Evolutionary conservation across 2,797 vertebrate genomes (phyloP).

Genomic region (Lacerta viridis): DNA sequence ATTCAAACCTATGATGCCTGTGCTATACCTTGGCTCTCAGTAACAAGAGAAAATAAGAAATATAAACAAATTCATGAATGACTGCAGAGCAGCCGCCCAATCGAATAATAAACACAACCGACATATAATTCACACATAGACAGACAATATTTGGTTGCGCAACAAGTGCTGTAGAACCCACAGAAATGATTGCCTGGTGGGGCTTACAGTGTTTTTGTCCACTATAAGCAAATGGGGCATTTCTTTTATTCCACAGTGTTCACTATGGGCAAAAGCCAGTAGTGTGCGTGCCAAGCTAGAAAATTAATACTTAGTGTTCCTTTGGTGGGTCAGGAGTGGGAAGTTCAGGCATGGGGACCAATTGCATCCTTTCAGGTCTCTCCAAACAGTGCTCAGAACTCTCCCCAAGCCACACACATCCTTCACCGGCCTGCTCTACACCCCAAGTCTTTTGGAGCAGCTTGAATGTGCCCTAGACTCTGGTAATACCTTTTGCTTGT

Average conservation of each 20-base stretch:
- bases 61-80: neutral
- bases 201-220: neutral
- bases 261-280: neutral
- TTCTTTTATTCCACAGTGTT: neutral
- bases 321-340: neutral
- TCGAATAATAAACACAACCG: neutral
- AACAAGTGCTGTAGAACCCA: neutral
- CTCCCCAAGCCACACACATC: too few species aligned
- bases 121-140: constrained; percentile 17
- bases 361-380: too few species aligned
- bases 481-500: too few species aligned
- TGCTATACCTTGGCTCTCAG: neutral
- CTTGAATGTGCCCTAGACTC: too few species aligned
- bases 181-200: neutral
- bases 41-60: constrained; percentile 5
- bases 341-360: too few species aligned
- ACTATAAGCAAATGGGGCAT: too few species aligned
- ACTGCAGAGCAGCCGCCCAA: accelerated
- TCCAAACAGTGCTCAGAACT: too few species aligned
- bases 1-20: constrained; percentile 18
- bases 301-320: neutral
- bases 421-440: too few species aligned
- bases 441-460: too few species aligned
- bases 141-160: neutral
- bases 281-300: too few species aligned